Conservation (phyloP, 1,140 invertebrate species). For the Lanistes nyassanus region DNA sequence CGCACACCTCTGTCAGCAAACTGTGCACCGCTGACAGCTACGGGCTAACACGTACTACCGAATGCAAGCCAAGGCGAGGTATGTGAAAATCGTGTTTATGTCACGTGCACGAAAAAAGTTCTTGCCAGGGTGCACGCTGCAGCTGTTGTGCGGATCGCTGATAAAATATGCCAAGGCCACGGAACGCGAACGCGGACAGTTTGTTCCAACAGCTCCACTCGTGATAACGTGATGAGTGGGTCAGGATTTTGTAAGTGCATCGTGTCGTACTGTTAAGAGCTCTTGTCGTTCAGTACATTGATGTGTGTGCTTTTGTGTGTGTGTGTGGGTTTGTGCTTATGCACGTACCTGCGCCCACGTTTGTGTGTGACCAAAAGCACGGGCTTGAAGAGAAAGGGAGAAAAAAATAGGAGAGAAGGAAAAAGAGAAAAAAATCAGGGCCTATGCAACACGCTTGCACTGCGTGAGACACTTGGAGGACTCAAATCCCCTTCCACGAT, state of each 20-base stretch:
- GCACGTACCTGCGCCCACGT: no score
- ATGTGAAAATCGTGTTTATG: no score
- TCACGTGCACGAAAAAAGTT: constrained; percentile 8
- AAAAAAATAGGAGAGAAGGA: not conserved
- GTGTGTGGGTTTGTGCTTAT: constrained; percentile 9
- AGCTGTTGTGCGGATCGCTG: constrained; percentile 29
- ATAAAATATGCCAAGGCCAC: not conserved
- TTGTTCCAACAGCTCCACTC: not conserved
- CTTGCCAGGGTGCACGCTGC: constrained; percentile 36
- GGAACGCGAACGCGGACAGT: not conserved
- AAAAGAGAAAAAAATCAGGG: not conserved
- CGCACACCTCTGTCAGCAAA: no score
- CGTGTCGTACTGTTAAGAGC: no score
- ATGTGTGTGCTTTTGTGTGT: constrained; percentile 1
- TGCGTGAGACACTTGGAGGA: no score
- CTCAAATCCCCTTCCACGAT: no score
- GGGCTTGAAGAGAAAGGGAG: not conserved
- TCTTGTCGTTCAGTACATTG: not conserved
- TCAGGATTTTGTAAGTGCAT: not conserved
- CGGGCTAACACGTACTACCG: no score
- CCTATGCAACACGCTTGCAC: no score
- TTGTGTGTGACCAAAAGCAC: not conserved
- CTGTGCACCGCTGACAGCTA: no score
- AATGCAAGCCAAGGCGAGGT: no score
- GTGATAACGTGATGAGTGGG: not conserved